Evolutionary conservation across 2,797 vertebrate genomes (phyloP).

Genomic region (Phalanger gymnotis): DNA sequence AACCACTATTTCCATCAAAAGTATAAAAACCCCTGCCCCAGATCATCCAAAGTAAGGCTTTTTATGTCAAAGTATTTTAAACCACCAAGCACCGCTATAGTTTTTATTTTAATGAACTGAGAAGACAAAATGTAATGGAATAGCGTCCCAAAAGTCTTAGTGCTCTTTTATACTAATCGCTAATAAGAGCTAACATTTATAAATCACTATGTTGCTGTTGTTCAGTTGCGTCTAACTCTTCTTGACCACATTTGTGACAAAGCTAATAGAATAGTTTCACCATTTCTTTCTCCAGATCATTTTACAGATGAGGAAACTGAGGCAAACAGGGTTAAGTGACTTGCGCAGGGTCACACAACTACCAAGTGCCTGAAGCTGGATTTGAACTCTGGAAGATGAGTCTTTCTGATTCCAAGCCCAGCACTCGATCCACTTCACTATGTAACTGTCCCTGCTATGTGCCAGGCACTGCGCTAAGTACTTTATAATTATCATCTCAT

Average conservation of each 20-base stretch:
- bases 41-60: background rate
- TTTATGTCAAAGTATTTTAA: conserved; percentile 54
- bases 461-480: background rate
- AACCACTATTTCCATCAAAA: background rate
- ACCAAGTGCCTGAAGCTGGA: background rate
- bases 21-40: background rate
- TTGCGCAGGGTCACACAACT: background rate
- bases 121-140: conserved; percentile 14
- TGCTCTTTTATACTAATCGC: background rate
- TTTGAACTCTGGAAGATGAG: background rate
- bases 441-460: background rate
- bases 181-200: background rate
- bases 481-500: background rate
- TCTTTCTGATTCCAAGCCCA: background rate
- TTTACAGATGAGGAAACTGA: background rate
- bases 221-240: background rate
- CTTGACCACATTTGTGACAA: background rate
- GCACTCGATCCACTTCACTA: background rate
- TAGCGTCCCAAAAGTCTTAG: background rate
- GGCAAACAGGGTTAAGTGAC: background rate
- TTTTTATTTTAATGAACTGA: conserved; percentile 41
- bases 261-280: background rate
- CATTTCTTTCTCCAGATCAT: background rate
- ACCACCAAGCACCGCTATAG: conserved; percentile 23
- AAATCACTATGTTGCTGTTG: background rate